Evolutionary conservation across 1,140 invertebrate species (phyloP).

Genomic region (Euwallacea fornicatus): DNA sequence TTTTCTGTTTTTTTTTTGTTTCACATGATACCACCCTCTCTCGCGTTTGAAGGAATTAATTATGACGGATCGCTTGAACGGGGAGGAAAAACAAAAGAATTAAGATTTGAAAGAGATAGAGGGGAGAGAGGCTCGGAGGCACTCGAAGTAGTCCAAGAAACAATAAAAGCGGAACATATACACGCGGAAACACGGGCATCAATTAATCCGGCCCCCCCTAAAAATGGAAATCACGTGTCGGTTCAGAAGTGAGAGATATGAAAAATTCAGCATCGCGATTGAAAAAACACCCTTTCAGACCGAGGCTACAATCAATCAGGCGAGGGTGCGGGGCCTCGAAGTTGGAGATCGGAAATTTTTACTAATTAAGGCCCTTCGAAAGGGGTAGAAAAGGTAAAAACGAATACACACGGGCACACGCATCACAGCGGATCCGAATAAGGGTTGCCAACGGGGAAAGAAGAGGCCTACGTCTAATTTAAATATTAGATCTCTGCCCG

Average conservation of each 20-base stretch:
- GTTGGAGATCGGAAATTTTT: constrained; percentile 37
- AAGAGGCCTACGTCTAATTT: constrained; percentile 37
- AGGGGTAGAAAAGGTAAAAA: constrained; percentile 36
- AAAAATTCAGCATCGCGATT: constrained; percentile 32
- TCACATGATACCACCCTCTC: constrained; percentile 27
- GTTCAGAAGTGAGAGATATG: constrained; percentile 29
- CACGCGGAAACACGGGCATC: constrained; percentile 15
- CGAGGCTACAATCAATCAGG: constrained; percentile 31
- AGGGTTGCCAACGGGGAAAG: constrained; percentile 32
- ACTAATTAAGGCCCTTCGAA: constrained; percentile 34
- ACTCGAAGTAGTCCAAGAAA: neutral
- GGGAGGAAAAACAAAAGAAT: constrained; percentile 18
- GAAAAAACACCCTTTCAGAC: constrained; percentile 32
- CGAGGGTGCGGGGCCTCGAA: constrained; percentile 11
- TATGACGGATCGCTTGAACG: constrained; percentile 25
- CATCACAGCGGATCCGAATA: constrained; percentile 23
- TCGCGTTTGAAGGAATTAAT: constrained; percentile 26
- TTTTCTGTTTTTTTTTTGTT: constrained; percentile 32
- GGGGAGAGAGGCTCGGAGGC: neutral
- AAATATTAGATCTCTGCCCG: constrained; percentile 37
- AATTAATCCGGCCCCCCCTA: constrained; percentile 21
- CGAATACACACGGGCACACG: constrained; percentile 33
- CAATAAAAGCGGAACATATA: constrained; percentile 14
- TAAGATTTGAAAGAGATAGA: constrained; percentile 16
- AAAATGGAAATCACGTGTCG: constrained; percentile 35